Evolutionary conservation across 2,888 invertebrate genomes (phyloP).

Genomic region (Thereva unica): DNA sequence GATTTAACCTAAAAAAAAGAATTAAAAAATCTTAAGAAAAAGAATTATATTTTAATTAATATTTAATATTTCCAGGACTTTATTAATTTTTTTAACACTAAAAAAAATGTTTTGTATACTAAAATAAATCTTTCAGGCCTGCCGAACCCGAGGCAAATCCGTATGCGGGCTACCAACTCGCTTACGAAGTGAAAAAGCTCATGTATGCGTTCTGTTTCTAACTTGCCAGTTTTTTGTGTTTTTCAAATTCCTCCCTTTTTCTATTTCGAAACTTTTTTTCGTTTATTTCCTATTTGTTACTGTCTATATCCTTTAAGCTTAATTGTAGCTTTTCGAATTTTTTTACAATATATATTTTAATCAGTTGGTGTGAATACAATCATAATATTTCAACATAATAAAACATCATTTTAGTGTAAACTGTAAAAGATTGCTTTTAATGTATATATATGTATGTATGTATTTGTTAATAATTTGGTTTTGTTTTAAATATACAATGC

Average conservation of each 20-base stretch:
- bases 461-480: no score
- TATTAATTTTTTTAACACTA: conserved; percentile 28
- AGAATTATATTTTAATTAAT: conserved; percentile 1
- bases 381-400: no score
- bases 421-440: no score
- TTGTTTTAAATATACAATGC: no score
- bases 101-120: conserved; percentile 51
- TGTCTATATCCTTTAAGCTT: conserved; percentile 3
- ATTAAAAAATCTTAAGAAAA: no score
- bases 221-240: conserved; percentile 44
- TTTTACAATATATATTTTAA: conserved; percentile 9
- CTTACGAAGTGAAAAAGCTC: conserved; percentile 99
- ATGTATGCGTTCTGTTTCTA: conserved; percentile 80
- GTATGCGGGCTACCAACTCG: conserved; percentile 98
- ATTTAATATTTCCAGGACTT: conserved; percentile 3
- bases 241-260: conserved; percentile 19
- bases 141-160: conserved; percentile 86
- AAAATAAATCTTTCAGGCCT: conserved; percentile 83
- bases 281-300: background rate
- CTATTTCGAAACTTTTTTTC: conserved; percentile 13
- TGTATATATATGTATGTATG: no score
- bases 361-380: conserved; percentile 4
- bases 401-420: no score
- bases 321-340: conserved; percentile 17
- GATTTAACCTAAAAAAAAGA: no score